A percentile compares a stretch with the other conserved stretches of the same genome.
These are phyloP conservation scores for Uloborus diversus DNA, from an alignment of 1,140 invertebrate species.

Conservation along the genomic window DNA sequence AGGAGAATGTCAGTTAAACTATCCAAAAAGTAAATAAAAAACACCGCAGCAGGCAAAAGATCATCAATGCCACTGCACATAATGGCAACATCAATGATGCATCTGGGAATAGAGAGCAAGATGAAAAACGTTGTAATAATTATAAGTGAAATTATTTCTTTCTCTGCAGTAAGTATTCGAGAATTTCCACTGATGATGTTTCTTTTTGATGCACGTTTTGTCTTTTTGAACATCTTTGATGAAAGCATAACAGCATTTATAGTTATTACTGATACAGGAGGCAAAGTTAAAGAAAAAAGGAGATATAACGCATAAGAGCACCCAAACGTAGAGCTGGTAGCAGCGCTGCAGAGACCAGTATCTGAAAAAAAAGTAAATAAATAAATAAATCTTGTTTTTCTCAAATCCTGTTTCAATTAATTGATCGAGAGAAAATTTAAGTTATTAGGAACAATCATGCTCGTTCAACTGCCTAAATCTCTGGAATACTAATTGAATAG, in stretches of 20 bases:
- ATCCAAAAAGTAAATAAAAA: slow-evolving; percentile 10
- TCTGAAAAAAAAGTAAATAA: slow-evolving; percentile 35
- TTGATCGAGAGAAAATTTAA: neutral
- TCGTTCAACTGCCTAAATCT: too few species aligned
- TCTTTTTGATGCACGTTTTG: neutral
- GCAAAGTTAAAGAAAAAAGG: neutral
- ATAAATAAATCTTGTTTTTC: neutral
- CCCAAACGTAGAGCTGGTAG: neutral
- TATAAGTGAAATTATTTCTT: slow-evolving; percentile 6
- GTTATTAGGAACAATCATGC: too few species aligned
- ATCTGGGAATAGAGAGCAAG: neutral
- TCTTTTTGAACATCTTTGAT: neutral
- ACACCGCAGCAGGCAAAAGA: neutral
- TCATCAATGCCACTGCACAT: neutral
- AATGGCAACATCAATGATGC: neutral
- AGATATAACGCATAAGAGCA: slow-evolving; percentile 15
- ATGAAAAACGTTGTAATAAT: neutral
- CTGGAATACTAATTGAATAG: too few species aligned
- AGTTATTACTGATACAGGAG: neutral
- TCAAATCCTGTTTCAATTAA: too few species aligned
- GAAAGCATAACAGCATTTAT: neutral
- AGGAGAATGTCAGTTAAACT: slow-evolving; percentile 6
- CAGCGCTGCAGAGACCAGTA: neutral
- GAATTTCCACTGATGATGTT: neutral
- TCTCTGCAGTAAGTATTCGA: neutral